These are phyloP conservation scores for Candidula unifasciata DNA, from an alignment of 2,888 invertebrate genomes.

Conservation along the genomic window DNA sequence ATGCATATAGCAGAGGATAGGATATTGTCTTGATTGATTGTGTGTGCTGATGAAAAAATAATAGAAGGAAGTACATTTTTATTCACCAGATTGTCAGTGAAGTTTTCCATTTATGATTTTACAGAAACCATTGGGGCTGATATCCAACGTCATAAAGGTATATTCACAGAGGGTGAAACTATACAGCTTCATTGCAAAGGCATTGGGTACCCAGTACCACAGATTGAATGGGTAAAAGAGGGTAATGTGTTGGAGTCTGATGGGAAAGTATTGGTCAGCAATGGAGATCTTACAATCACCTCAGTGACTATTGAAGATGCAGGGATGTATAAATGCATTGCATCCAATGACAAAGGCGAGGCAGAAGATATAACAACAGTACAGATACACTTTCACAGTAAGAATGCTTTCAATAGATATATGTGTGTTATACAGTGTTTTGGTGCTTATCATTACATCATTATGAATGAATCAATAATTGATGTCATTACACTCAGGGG, in stretches of 20 bases:
- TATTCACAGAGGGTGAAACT: slow-evolving; percentile 66
- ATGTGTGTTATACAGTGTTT: neutral
- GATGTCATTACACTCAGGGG: too few species aligned
- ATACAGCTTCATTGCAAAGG: slow-evolving; percentile 67
- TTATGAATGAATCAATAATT: too few species aligned
- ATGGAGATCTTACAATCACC: slow-evolving; percentile 64
- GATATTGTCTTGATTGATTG: too few species aligned
- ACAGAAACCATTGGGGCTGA: slow-evolving; percentile 67
- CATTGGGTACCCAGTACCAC: slow-evolving; percentile 67
- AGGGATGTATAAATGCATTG: slow-evolving; percentile 73
- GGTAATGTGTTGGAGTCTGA: slow-evolving; percentile 60
- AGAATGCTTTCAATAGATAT: too few species aligned
- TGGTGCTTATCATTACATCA: too few species aligned
- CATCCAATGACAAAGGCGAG: slow-evolving; percentile 60
- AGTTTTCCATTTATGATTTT: slow-evolving; percentile 22
- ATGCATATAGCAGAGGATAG: too few species aligned
- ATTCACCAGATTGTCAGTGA: neutral
- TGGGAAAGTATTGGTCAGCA: slow-evolving; percentile 59
- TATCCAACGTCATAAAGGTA: slow-evolving; percentile 65
- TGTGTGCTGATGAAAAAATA: too few species aligned
- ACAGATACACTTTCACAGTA: slow-evolving; percentile 68
- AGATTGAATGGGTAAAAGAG: slow-evolving; percentile 67
- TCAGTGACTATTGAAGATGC: slow-evolving; percentile 67
- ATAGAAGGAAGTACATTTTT: too few species aligned
- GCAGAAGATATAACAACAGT: slow-evolving; percentile 65